phyloP scores from a whole-genome alignment of 2,888 invertebrate genomes.

The Drosophila percnosoma region DNA sequence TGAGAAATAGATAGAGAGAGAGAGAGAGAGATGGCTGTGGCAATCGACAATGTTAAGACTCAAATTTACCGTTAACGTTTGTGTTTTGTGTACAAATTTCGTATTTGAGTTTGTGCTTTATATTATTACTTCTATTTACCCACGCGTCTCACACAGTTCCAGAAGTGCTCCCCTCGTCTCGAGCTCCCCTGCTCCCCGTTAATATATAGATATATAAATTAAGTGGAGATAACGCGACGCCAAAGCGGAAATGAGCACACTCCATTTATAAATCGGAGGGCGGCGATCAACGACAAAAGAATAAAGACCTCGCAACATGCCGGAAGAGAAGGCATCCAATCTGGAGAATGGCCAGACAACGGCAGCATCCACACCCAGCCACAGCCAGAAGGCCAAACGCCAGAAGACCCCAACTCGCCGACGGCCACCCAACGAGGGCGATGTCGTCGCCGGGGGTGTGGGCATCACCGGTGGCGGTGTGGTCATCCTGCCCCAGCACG shows the following conservation, averaged over 20 bases:
- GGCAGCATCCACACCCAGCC: conserved; percentile 54
- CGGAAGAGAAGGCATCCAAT: conserved; percentile 61
- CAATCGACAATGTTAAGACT: conserved; percentile 58
- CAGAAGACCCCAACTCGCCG: conserved; percentile 59
- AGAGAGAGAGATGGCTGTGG: conserved; percentile 24
- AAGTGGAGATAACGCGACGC: conserved; percentile 38
- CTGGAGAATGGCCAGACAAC: conserved; percentile 70
- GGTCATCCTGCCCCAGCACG: conserved; percentile 86
- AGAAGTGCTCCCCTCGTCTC: background rate
- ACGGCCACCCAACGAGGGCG: conserved; percentile 56
- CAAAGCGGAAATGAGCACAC: conserved; percentile 54
- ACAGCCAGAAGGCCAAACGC: conserved; percentile 41
- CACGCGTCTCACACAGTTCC: conserved; percentile 42
- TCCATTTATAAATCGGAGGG: conserved; percentile 58
- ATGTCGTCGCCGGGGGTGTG: conserved; percentile 61
- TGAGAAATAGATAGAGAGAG: background rate
- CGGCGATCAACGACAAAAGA: conserved; percentile 46
- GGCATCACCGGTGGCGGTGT: conserved; percentile 73
- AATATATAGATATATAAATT: conserved; percentile 6
- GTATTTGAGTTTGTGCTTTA: conserved; percentile 68
- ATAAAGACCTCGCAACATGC: conserved; percentile 55
- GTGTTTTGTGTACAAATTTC: conserved; percentile 57
- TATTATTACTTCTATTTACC: conserved; percentile 66
- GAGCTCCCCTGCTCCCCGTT: background rate
- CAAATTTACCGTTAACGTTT: conserved; percentile 74